Evolutionary conservation across 2,797 vertebrate species (phyloP).

Genomic region (Apogon hyalosoma): DNA sequence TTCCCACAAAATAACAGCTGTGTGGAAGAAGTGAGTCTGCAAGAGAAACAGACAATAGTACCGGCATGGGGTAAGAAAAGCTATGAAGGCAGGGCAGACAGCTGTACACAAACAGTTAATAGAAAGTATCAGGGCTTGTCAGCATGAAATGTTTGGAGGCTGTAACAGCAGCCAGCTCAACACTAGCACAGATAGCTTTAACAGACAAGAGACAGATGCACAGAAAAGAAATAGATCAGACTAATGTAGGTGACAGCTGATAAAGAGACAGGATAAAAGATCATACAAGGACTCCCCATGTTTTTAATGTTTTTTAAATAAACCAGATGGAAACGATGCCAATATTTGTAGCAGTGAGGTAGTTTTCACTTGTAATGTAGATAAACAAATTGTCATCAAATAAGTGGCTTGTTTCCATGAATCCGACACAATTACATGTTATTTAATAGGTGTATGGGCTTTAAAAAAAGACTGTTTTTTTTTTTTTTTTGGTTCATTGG

Average conservation of each 20-base stretch:
- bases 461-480: too few species aligned
- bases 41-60: conserved; percentile 66
- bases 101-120: conserved; percentile 37
- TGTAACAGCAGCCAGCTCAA: not conserved
- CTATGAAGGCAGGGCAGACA: conserved; percentile 45
- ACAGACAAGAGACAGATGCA: conserved; percentile 24
- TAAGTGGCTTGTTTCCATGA: too few species aligned
- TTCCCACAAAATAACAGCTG: conserved; percentile 73
- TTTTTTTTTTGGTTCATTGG: too few species aligned
- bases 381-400: too few species aligned
- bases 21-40: conserved; percentile 67
- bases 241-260: conserved; percentile 2
- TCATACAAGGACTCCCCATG: not conserved
- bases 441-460: too few species aligned
- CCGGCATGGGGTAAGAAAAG: conserved; percentile 37
- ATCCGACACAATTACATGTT: too few species aligned
- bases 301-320: not conserved
- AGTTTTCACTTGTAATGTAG: not conserved
- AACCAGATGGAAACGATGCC: not conserved
- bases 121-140: conserved; percentile 22
- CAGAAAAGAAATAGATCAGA: not conserved
- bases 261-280: conserved; percentile 2
- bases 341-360: not conserved
- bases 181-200: not conserved
- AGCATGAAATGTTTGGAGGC: conserved; percentile 11